phyloP scores from a whole-genome alignment of 1,140 invertebrate genomes.

The Riptortus pedestris region DNA sequence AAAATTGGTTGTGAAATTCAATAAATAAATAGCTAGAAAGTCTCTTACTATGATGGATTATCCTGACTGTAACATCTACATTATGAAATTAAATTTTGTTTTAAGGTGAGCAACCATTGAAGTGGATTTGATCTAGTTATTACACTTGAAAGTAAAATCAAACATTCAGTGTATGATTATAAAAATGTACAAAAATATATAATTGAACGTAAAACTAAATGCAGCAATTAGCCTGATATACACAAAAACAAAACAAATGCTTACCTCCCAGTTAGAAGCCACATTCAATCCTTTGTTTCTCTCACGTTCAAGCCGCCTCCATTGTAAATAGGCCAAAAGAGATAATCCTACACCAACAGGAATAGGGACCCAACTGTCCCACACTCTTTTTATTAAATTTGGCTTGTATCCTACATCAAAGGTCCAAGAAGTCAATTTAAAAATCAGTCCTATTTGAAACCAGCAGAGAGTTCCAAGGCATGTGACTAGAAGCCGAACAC shows the following conservation, averaged over 20 bases:
- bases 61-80: too few species aligned
- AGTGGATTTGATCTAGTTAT: too few species aligned
- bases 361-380: conserved; percentile 30
- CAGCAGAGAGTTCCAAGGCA: conserved; percentile 9
- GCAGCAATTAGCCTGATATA: too few species aligned
- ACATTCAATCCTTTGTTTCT: conserved; percentile 19
- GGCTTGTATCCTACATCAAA: conserved; percentile 12
- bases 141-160: too few species aligned
- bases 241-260: neutral
- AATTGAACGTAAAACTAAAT: neutral
- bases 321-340: conserved; percentile 31
- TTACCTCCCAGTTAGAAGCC: conserved; percentile 27
- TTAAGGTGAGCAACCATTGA: too few species aligned
- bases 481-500: neutral
- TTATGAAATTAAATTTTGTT: too few species aligned
- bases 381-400: conserved; percentile 19
- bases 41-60: too few species aligned
- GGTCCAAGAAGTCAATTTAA: conserved; percentile 1
- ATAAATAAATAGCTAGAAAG: too few species aligned
- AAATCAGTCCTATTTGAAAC: neutral
- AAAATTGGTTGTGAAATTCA: too few species aligned
- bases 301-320: conserved; percentile 28
- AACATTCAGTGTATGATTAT: too few species aligned
- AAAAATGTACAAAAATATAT: too few species aligned
- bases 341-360: conserved; percentile 32